These are phyloP conservation scores for Thalassarche chlororhynchos DNA, from an alignment of 2,113 vertebrate genomes.

Conservation along the genomic window DNA sequence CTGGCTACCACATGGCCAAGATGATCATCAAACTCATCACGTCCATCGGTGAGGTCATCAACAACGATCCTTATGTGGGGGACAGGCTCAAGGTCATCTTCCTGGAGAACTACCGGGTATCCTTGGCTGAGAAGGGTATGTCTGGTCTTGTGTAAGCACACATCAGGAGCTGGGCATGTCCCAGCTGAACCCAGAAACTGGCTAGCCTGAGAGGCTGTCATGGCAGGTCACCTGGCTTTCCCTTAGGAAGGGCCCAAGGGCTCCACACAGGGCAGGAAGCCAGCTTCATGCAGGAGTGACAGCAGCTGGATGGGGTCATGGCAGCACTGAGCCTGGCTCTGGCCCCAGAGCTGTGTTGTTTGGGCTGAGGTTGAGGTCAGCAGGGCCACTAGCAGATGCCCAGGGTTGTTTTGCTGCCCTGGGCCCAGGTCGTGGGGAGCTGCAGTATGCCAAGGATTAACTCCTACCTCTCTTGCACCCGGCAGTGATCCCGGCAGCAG, in stretches of 20 bases:
- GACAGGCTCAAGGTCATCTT: constrained; percentile 88
- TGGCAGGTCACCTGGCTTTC: not conserved
- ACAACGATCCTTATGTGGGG: constrained; percentile 84
- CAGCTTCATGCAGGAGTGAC: not conserved
- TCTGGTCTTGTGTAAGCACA: not conserved
- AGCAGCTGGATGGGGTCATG: not conserved
- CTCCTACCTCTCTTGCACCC: not conserved
- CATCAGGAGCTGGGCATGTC: not conserved
- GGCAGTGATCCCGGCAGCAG: constrained; percentile 86
- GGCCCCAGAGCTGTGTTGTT: not conserved
- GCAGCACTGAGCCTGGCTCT: not conserved
- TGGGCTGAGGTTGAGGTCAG: not conserved
- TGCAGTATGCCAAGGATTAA: not conserved
- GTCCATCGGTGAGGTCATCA: constrained; percentile 81
- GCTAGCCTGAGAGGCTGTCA: not conserved
- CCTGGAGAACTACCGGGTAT: constrained; percentile 90
- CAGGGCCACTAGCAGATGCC: not conserved
- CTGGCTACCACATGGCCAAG: constrained; percentile 93
- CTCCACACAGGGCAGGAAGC: not conserved
- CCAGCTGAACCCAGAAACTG: not conserved
- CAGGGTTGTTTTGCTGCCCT: not conserved
- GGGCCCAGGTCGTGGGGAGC: not conserved
- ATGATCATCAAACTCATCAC: constrained; percentile 92
- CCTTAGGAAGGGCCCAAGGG: not conserved
- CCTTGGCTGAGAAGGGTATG: constrained; percentile 88